Base-by-base conservation (phyloP, 2,113 vertebrate genomes). In the Sinocyclocheilus anshuiensis region DNA sequence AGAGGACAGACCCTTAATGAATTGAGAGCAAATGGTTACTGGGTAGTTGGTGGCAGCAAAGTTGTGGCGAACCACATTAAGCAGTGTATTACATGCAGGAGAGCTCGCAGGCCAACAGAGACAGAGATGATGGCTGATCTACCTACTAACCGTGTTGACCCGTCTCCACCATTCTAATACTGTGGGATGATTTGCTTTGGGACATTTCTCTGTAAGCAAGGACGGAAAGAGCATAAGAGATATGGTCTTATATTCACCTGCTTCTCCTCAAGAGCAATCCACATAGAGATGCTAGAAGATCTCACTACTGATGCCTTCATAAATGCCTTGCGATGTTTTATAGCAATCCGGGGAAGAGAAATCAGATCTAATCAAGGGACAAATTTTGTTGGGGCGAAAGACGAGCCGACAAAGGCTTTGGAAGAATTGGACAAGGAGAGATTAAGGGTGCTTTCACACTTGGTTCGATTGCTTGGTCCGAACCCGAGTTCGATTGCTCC, bases 321-420 rank as follows among this genome's bases (percentile, higher is more conserved):
- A 29, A 86, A 87, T 84, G 84, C 75, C 4, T 50, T 89, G 9
- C 45, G n/a, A 16, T 90, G 83, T 45, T 90, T 88, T 10, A 88
- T 86, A 45, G 81, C 85, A n/a, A 85, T 88, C 3, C 33, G 55
- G 39, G 78, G 85, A 53, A 65, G 83, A 78, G 57, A 88, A n/a
- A 86, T 88, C 42, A 16, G 53, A 81, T 89, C 33, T 0, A 76
- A 88, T 74, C 39, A 78, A 63, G 80, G 86, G 6, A 72, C 69
- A 12, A 85, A 88, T 55, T 89, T 89, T 53, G 45, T 88, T 57
- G 86, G 87, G 26, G 50, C 86, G 15, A 89, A 87, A 61, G 83
- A 89, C 29, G 36, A 89, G 26, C n/a, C 87, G 55, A 20, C 42
- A 18, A 87, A 79, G 1, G 13, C 50, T 53, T 15, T 53, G 50